Conservation (phyloP, 2,888 invertebrate genomes). For the Agrochola litura region DNA sequence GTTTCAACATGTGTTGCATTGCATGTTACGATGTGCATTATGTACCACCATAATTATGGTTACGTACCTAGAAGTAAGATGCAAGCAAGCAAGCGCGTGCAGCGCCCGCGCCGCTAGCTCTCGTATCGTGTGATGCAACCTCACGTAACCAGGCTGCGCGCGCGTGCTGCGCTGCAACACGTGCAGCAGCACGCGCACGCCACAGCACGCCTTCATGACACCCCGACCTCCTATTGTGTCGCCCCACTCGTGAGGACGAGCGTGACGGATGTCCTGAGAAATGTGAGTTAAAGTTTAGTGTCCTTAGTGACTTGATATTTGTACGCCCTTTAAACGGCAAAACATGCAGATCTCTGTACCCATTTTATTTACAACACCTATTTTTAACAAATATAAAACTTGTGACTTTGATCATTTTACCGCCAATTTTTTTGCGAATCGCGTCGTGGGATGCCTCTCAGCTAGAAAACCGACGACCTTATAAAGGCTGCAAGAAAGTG, state of each 20-base stretch:
- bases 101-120: slow-evolving; percentile 67
- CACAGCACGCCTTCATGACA: slow-evolving; percentile 71
- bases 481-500: too few relatives aligned
- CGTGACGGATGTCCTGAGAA: slow-evolving; percentile 75
- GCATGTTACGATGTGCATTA: not conserved
- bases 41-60: not conserved
- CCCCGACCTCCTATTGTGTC: slow-evolving; percentile 74
- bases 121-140: slow-evolving; percentile 67
- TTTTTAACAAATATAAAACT: not conserved
- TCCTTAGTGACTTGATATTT: not conserved
- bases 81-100: slow-evolving; percentile 72
- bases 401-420: not conserved
- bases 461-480: not conserved
- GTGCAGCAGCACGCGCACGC: slow-evolving; percentile 70
- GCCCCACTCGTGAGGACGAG: slow-evolving; percentile 76
- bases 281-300: not conserved
- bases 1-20: not conserved
- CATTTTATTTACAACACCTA: not conserved
- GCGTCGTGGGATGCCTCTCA: not conserved
- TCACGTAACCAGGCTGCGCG: slow-evolving; percentile 68
- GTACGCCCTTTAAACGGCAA: not conserved
- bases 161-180: slow-evolving; percentile 60
- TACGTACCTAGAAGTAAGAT: slow-evolving; percentile 60
- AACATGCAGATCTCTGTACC: not conserved
- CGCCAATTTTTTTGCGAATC: not conserved